These are phyloP conservation scores for Thunnus maccoyii DNA, from an alignment of 2,113 vertebrate genomes.

Conservation along the genomic window DNA sequence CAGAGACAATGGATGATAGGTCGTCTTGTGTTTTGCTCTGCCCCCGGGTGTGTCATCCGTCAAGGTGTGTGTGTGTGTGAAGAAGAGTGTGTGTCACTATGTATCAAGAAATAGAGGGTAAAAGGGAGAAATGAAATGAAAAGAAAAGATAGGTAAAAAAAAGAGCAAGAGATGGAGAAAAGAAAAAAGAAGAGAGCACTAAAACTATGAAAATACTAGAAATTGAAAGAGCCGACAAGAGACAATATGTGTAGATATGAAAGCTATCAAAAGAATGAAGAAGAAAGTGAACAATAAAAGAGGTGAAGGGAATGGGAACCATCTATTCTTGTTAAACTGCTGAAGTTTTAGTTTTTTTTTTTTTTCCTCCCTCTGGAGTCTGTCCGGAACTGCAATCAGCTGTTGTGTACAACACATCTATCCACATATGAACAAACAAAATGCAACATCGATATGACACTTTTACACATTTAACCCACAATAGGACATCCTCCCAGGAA, in stretches of 20 bases:
- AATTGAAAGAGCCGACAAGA: neutral
- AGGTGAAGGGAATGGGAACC: neutral
- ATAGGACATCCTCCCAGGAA: no score
- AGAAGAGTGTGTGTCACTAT: constrained; percentile 1
- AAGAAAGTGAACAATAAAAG: neutral
- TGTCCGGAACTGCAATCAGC: neutral
- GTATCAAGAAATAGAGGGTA: constrained; percentile 8
- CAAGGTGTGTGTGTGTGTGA: neutral
- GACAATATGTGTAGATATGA: neutral
- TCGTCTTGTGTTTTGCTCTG: constrained; percentile 33
- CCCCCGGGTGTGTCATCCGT: constrained; percentile 21
- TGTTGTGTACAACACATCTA: neutral
- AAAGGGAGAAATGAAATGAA: neutral
- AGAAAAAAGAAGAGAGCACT: neutral
- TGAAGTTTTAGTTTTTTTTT: neutral
- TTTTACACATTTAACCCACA: no score
- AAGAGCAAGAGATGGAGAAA: neutral
- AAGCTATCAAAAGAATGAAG: neutral
- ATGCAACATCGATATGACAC: no score
- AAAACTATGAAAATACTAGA: neutral
- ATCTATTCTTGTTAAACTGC: constrained; percentile 7
- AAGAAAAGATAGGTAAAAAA: neutral
- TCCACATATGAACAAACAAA: constrained; percentile 1
- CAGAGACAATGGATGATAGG: constrained; percentile 44
- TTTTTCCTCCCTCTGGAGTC: no score